These are phyloP conservation scores for Chelmon rostratus DNA, from an alignment of 2,797 vertebrate genomes.

Conservation along the genomic window DNA sequence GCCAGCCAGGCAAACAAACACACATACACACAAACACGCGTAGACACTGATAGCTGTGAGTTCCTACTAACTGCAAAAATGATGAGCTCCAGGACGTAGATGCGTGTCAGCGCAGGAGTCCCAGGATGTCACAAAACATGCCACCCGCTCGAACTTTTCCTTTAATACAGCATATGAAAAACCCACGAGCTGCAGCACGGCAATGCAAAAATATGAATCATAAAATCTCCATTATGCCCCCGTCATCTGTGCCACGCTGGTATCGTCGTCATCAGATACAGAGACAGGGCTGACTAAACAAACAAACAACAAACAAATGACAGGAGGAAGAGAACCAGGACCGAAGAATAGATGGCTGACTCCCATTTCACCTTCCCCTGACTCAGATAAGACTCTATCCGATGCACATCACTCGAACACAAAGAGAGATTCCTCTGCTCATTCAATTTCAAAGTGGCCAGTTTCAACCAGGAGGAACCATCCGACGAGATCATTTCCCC, in stretches of 20 bases:
- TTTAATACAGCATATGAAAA: slow-evolving; percentile 4
- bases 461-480: slow-evolving; percentile 50
- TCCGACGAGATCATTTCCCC: slow-evolving; percentile 44
- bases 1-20: slow-evolving; percentile 48
- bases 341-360: slow-evolving; percentile 63
- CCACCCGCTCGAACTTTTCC: slow-evolving; percentile 23
- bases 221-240: slow-evolving; percentile 38
- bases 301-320: too few relatives aligned
- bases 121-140: slow-evolving; percentile 9
- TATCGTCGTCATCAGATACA: slow-evolving; percentile 74
- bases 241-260: slow-evolving; percentile 44
- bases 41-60: not conserved
- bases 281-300: slow-evolving; percentile 56
- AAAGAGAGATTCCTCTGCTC: slow-evolving; percentile 42
- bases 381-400: slow-evolving; percentile 76
- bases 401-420: slow-evolving; percentile 73
- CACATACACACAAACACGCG: slow-evolving; percentile 37
- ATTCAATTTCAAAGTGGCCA: slow-evolving; percentile 72
- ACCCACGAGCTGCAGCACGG: not conserved
- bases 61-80: slow-evolving; percentile 21
- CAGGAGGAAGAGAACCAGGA: slow-evolving; percentile 31
- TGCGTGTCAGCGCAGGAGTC: slow-evolving; percentile 28
- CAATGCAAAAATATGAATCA: slow-evolving; percentile 9
- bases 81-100: slow-evolving; percentile 24
- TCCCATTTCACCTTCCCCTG: slow-evolving; percentile 68